Percentiles rank a stretch among this genome's conserved stretches.
Evolutionary conservation across 2,113 vertebrate species (phyloP).

Genomic region (Origma solitaria): DNA sequence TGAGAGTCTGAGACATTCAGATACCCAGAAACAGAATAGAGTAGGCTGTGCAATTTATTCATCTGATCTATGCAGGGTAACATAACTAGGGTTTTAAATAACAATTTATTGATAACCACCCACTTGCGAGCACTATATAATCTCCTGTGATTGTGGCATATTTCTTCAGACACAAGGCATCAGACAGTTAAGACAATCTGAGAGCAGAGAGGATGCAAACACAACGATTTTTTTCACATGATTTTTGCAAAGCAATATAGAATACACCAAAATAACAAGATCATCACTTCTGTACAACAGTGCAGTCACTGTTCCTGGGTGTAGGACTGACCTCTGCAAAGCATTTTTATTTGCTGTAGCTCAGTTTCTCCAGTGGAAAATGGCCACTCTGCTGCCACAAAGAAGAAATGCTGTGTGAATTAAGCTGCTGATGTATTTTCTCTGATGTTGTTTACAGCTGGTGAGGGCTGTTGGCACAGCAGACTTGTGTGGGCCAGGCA

Average conservation of each 20-base stretch:
- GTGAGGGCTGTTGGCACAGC: neutral
- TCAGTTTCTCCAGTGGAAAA: neutral
- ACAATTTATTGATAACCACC: neutral
- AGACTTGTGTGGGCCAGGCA: slow-evolving; percentile 10
- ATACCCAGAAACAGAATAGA: neutral
- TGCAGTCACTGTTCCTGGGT: neutral
- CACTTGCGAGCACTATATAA: neutral
- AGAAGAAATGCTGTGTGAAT: neutral
- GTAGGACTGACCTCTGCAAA: neutral
- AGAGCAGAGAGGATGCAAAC: neutral
- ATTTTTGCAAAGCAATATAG: neutral
- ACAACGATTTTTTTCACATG: neutral
- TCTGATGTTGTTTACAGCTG: neutral
- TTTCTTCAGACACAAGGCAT: neutral
- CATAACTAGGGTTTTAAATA: neutral
- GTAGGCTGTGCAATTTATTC: neutral
- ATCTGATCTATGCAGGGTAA: neutral
- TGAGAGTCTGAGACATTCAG: neutral
- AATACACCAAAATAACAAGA: neutral
- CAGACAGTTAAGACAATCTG: neutral
- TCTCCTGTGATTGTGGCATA: neutral
- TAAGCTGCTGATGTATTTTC: neutral
- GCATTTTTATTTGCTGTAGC: neutral
- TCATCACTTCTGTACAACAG: neutral
- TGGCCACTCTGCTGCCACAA: neutral